Evolutionary conservation across 2,113 vertebrate genomes (phyloP), one percentile per base, ranked within the genome.

Genomic region (Poeciliopsis occidentalis): DNA sequence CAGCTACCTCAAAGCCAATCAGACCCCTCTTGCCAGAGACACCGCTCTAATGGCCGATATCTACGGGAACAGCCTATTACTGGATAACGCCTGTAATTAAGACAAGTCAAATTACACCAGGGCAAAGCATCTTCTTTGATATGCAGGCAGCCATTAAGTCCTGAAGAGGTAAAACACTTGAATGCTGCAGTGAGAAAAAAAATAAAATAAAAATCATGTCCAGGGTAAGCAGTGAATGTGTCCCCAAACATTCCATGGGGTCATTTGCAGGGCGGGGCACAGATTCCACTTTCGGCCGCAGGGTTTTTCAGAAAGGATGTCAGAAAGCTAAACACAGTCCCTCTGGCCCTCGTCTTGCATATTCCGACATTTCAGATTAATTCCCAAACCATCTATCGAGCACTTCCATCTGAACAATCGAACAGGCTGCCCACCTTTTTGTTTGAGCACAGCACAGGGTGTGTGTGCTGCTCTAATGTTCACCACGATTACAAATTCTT

Each of bases 41-140:
- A 85, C 74, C 60, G 81, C 87, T 88, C 82, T 92, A 92, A 91
- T 90, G 90, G 92, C 83, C 67, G 87, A 90, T 89, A 93, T 93
- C 90, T 92, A 79, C 85, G 80, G 73, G 75, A 71, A 85, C 83
- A 92, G 87, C 89, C 89, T 89, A 91, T 93, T 91, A 92, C 83
- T 85, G 92, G 87, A 87, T 91, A 90, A 85, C 87, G 89, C 84
- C 86, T 83, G 88, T 88, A 91, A 93, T 93, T 90, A 91, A 92
- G 91, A 91, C 88, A 81, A 86, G 88, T 90, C 89, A 88, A 88
- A 91, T 90, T 88, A 84, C 82, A 87, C 85, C 73, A 74, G 75
- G 77, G 76, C 84, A 84, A 64, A 71, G 81, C 73, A 84, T 87
- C 64, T 75, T 81, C 73, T 85, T 86, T 87, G 85, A 91, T 85